These are phyloP conservation scores for Rachycentron canadum DNA, from an alignment of 2,797 vertebrate species.

Conservation along the genomic window DNA sequence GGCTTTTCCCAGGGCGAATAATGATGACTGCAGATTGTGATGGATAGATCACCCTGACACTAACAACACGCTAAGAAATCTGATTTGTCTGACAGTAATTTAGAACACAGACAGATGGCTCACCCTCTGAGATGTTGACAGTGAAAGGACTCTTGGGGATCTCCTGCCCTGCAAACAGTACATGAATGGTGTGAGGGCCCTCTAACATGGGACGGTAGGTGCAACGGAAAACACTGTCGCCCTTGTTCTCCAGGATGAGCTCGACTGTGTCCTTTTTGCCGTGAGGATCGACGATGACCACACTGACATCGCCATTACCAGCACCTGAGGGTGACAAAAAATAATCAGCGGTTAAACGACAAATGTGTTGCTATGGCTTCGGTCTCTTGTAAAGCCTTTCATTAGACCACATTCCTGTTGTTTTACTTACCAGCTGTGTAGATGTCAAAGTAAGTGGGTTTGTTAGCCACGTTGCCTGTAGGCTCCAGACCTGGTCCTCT, in stretches of 20 bases:
- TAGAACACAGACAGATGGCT: slow-evolving; percentile 68
- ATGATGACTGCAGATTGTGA: slow-evolving; percentile 60
- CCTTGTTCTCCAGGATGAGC: slow-evolving; percentile 94
- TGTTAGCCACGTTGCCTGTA: slow-evolving; percentile 93
- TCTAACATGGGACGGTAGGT: slow-evolving; percentile 92
- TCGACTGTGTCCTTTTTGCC: slow-evolving; percentile 95
- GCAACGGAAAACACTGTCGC: slow-evolving; percentile 95
- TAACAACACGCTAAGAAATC: slow-evolving; percentile 64
- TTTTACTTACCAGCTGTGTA: slow-evolving; percentile 92
- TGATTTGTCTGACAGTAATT: slow-evolving; percentile 70
- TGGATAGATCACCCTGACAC: slow-evolving; percentile 57
- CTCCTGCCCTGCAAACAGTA: slow-evolving; percentile 91
- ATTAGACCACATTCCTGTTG: background rate
- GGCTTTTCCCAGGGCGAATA: slow-evolving; percentile 55
- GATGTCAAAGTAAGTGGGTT: slow-evolving; percentile 97
- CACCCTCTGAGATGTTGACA: slow-evolving; percentile 94
- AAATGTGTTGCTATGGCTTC: background rate
- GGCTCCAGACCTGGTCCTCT: slow-evolving; percentile 94
- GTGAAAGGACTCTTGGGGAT: slow-evolving; percentile 94
- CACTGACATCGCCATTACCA: slow-evolving; percentile 93
- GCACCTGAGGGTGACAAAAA: slow-evolving; percentile 85
- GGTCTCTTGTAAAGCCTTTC: background rate
- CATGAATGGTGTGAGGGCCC: slow-evolving; percentile 90
- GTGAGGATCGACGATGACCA: slow-evolving; percentile 94
- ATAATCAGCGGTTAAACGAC: slow-evolving; percentile 1